Evolutionary conservation across 2,888 invertebrate genomes (phyloP), one percentile per base, ranked within the genome.

Genomic region (Drosophila stalkeri): DNA sequence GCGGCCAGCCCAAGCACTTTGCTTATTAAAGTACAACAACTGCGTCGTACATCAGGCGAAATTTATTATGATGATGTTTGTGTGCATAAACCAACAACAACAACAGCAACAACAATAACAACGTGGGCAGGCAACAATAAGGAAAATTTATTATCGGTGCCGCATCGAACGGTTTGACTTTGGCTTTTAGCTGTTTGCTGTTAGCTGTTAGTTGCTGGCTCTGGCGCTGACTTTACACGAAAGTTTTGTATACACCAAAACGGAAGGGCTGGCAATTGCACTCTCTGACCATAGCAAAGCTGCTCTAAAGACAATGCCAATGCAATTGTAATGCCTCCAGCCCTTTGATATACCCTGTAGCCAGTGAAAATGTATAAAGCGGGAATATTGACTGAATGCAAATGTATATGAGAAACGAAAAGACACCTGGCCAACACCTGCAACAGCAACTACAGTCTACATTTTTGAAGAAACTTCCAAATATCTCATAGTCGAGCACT

Each of bases 31-130:
- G 87, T 89, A 86, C 81, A 60, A 37, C 71, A 62, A 41, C 65
- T 70, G 56, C 72, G 72, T 67, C 77, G 75, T 82, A 84, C 83
- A 87, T 84, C 84, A 86, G 77, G 77, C 80, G 73, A 89, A 89
- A 89, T 87, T 86, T 86, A 86, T 86, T 86, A 87, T 86, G 85
- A 86, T 87, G 88, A 88, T 87, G 86, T 86, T 86, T 88, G 83
- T 80, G 84, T 88, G 84, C 77, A 86, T 83, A 79, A 83, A 57
- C 51, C 75, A 75, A 55, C 75, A 71, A 54, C 23, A 39, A 16
- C 55, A 55, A 18, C 39, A 43, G 62, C 69, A 49, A 47, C n/a
- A 54, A 39, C 54, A 55, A 55, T 12, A 55, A 59, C 59, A 56
- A 60, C 64, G 67, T 79, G 81, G 75, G 65, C 76, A 82, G 75